Conservation (phyloP, 2,797 vertebrate species). For the Phaenicophaeus curvirostris region DNA sequence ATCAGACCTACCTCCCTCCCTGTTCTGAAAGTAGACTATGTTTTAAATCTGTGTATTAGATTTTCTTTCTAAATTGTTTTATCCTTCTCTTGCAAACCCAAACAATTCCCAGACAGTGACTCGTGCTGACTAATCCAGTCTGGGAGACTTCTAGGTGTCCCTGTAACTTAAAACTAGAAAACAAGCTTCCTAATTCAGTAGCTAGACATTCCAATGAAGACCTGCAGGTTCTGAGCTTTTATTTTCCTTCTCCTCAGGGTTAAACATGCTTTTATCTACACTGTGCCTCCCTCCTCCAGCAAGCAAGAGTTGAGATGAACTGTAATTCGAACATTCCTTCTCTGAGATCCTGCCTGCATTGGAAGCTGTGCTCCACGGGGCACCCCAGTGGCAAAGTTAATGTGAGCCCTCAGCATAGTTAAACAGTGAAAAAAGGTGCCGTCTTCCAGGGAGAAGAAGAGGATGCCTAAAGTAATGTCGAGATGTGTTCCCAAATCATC, state of each 20-base stretch:
- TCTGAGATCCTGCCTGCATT: neutral
- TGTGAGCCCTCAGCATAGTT: neutral
- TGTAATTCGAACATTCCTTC: constrained; percentile 59
- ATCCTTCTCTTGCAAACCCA: constrained; percentile 62
- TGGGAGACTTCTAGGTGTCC: constrained; percentile 71
- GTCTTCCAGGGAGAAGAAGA: neutral
- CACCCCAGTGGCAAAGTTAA: neutral
- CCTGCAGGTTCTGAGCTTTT: constrained; percentile 57
- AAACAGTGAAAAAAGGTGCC: neutral
- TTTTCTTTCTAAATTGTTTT: constrained; percentile 71
- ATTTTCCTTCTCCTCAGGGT: constrained; percentile 66
- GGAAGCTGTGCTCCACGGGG: neutral
- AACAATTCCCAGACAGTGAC: constrained; percentile 77
- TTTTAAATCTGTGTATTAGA: constrained; percentile 63
- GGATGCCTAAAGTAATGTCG: neutral
- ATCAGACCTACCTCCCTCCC: neutral
- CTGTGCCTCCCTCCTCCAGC: constrained; percentile 36
- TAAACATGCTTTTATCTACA: constrained; percentile 57
- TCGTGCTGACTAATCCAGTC: constrained; percentile 75
- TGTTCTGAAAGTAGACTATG: neutral
- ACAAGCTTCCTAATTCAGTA: constrained; percentile 71
- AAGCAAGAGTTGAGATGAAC: constrained; percentile 24
- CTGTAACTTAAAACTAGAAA: constrained; percentile 70
- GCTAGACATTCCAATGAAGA: constrained; percentile 69
- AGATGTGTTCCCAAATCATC: neutral